Conservation (phyloP, 2,113 vertebrate species). For the Brachyhypopomus occidentalis region DNA sequence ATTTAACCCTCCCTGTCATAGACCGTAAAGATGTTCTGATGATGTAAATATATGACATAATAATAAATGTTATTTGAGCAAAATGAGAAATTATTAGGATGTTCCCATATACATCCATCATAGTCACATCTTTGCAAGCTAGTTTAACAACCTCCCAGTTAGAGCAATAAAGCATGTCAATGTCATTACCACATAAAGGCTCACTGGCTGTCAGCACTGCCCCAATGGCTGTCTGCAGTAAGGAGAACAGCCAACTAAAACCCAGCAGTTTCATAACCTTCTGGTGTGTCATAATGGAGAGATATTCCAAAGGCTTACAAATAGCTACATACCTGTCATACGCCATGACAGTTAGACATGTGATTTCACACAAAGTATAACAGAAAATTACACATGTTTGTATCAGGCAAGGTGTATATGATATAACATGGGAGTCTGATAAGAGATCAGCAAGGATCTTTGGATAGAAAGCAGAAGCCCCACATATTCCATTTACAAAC, state of each 20-base stretch:
- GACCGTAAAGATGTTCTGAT: neutral
- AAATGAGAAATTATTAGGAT: neutral
- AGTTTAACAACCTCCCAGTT: neutral
- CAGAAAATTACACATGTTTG: no score
- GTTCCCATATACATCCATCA: neutral
- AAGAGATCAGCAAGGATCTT: no score
- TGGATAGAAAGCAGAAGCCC: no score
- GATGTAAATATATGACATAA: slow-evolving; percentile 44
- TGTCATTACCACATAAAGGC: slow-evolving; percentile 49
- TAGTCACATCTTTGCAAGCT: no score
- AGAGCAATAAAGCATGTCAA: no score
- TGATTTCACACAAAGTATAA: no score
- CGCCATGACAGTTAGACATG: slow-evolving; percentile 60
- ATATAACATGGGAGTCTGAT: no score
- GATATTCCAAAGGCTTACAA: slow-evolving; percentile 69
- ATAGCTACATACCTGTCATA: slow-evolving; percentile 72
- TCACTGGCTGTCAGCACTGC: slow-evolving; percentile 48
- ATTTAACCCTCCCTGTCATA: neutral
- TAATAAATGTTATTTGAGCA: slow-evolving; percentile 15
- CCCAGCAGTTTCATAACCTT: neutral
- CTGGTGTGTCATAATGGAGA: slow-evolving; percentile 63
- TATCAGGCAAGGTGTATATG: no score
- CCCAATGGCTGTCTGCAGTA: neutral
- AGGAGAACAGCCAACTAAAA: slow-evolving; percentile 31
- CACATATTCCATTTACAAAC: no score